These are phyloP conservation scores for Pharmacophagus antenor DNA, from an alignment of 2,888 invertebrate genomes.

Conservation along the genomic window DNA sequence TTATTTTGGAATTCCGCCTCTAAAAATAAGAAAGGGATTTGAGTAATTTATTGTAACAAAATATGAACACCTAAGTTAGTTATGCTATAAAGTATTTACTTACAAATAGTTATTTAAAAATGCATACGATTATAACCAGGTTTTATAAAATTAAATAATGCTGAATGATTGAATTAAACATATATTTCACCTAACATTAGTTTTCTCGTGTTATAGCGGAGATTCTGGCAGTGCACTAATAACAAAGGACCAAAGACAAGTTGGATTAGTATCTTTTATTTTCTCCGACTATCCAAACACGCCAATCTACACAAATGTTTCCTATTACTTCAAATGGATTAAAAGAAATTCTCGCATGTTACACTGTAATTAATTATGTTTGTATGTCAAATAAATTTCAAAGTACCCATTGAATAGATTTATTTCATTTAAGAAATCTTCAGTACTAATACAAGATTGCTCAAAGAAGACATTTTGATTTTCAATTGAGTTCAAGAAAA, in stretches of 20 bases:
- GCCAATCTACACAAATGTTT: constrained; percentile 26
- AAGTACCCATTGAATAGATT: not conserved
- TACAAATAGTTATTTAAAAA: not conserved
- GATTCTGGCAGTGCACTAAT: constrained; percentile 28
- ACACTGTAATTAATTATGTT: constrained; percentile 12
- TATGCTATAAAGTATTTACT: too few relatives aligned
- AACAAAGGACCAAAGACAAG: constrained; percentile 17
- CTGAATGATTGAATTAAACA: too few relatives aligned
- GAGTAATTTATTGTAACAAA: too few relatives aligned
- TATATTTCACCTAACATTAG: too few relatives aligned
- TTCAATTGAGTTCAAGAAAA: too few relatives aligned
- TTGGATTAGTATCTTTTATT: constrained; percentile 27
- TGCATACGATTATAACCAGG: not conserved
- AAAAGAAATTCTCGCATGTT: constrained; percentile 8
- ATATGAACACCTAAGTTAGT: too few relatives aligned
- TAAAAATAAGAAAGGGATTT: too few relatives aligned
- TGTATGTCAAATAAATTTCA: not conserved
- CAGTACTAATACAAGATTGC: too few relatives aligned
- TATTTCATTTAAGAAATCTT: too few relatives aligned
- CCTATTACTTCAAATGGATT: constrained; percentile 24
- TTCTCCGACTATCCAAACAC: constrained; percentile 15
- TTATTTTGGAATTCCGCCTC: too few relatives aligned
- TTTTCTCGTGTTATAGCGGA: constrained; percentile 15
- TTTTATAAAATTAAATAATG: not conserved
- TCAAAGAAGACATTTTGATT: too few relatives aligned